Conservation (phyloP, 1,140 invertebrate genomes). For the Diorhabda elongata region DNA sequence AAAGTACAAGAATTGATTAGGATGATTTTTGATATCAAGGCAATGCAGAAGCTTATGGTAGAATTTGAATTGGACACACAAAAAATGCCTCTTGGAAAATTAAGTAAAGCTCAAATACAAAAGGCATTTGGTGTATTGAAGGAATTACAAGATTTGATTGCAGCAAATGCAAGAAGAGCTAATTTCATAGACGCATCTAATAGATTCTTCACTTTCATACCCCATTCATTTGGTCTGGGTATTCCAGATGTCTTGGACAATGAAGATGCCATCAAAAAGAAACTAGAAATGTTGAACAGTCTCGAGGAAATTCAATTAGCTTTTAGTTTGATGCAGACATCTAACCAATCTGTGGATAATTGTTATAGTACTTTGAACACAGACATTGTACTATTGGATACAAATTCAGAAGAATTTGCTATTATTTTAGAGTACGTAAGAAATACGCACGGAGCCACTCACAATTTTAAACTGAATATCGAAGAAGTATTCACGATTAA, state of each 20-base stretch:
- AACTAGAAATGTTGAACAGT: conserved; percentile 88
- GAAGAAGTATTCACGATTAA: conserved; percentile 72
- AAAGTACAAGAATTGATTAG: conserved; percentile 80
- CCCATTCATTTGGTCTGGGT: conserved; percentile 88
- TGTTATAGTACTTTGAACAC: conserved; percentile 90
- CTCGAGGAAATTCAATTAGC: conserved; percentile 93
- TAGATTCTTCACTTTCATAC: conserved; percentile 79
- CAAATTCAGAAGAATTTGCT: conserved; percentile 67
- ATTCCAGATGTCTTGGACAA: conserved; percentile 80
- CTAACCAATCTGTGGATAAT: conserved; percentile 71
- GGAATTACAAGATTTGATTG: conserved; percentile 67
- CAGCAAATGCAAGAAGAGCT: conserved; percentile 50
- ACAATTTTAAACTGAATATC: conserved; percentile 75
- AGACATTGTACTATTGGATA: conserved; percentile 70
- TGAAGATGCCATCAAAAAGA: conserved; percentile 69
- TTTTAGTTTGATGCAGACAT: conserved; percentile 75
- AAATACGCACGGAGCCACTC: conserved; percentile 87
- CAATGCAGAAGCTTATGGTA: conserved; percentile 88
- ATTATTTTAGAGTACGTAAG: conserved; percentile 72
- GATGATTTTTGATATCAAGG: conserved; percentile 86
- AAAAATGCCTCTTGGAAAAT: conserved; percentile 94
- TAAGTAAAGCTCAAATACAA: conserved; percentile 88
- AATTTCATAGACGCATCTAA: conserved; percentile 82
- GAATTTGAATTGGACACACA: conserved; percentile 96
- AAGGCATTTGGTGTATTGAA: conserved; percentile 78